These are phyloP conservation scores for Zeus faber DNA, from an alignment of 2,113 vertebrate species.

Conservation along the genomic window DNA sequence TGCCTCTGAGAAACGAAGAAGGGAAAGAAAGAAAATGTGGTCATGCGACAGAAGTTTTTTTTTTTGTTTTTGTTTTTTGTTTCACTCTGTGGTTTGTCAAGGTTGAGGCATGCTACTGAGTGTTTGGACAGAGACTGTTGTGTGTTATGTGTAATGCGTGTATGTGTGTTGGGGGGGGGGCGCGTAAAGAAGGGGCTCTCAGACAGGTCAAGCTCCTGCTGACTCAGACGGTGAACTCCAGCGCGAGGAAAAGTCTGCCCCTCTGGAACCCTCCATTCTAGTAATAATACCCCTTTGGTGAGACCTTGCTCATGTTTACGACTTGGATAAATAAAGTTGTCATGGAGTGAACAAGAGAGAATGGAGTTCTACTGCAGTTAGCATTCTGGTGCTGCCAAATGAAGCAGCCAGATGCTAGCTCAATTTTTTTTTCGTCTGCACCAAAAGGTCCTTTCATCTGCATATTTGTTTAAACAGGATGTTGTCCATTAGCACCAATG, in stretches of 20 bases:
- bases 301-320: slow-evolving; percentile 64
- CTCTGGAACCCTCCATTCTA: slow-evolving; percentile 58
- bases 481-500: slow-evolving; percentile 69
- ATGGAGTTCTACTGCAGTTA: slow-evolving; percentile 29
- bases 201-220: slow-evolving; percentile 68
- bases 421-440: slow-evolving; percentile 41
- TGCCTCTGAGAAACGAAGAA: slow-evolving; percentile 24
- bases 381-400: slow-evolving; percentile 45
- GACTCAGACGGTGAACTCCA: slow-evolving; percentile 67
- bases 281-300: slow-evolving; percentile 60
- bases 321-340: slow-evolving; percentile 67
- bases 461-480: slow-evolving; percentile 75
- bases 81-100: slow-evolving; percentile 68
- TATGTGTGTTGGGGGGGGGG: slow-evolving; percentile 23
- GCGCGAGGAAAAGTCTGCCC: slow-evolving; percentile 56
- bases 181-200: slow-evolving; percentile 46
- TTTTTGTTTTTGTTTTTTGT: too few relatives aligned
- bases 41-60: slow-evolving; percentile 17
- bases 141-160: slow-evolving; percentile 11
- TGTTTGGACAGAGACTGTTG: slow-evolving; percentile 40
- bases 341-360: slow-evolving; percentile 25
- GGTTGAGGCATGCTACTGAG: slow-evolving; percentile 53
- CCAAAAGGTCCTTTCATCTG: slow-evolving; percentile 54
- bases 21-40: neutral
- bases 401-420: slow-evolving; percentile 48